Evolutionary conservation across 2,888 invertebrate genomes (phyloP).

Genomic region (Nasonia oneida): DNA sequence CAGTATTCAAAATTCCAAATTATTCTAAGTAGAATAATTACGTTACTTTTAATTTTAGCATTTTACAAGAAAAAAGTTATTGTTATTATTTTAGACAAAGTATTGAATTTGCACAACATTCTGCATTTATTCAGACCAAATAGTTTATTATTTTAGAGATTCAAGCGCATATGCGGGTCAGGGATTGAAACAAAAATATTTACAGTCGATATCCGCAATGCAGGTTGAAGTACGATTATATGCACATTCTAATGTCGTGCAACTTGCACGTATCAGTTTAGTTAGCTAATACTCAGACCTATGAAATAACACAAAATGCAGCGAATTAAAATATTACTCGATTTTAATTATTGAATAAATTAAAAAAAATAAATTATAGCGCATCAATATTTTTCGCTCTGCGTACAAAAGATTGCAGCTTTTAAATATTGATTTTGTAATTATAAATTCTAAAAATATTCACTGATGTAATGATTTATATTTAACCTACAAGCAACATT

Average conservation of each 20-base stretch:
- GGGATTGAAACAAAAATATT: constrained; percentile 45
- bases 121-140: background rate
- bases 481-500: no score
- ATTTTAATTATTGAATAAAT: no score
- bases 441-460: no score
- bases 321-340: background rate
- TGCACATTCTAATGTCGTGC: background rate
- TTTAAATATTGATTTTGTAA: no score
- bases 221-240: constrained; percentile 54
- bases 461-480: background rate
- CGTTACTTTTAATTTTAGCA: background rate
- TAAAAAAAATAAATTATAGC: no score
- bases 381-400: no score
- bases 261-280: background rate
- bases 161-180: constrained; percentile 16
- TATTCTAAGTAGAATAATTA: background rate
- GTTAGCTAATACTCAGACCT: background rate
- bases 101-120: background rate
- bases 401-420: no score
- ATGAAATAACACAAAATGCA: background rate
- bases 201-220: constrained; percentile 60
- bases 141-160: background rate
- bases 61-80: background rate
- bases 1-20: background rate
- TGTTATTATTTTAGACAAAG: background rate